A percentile compares a stretch with the other conserved stretches of the same genome.
These are phyloP conservation scores for Babylonia areolata DNA, from an alignment of 1,140 invertebrate genomes.

Conservation along the genomic window DNA sequence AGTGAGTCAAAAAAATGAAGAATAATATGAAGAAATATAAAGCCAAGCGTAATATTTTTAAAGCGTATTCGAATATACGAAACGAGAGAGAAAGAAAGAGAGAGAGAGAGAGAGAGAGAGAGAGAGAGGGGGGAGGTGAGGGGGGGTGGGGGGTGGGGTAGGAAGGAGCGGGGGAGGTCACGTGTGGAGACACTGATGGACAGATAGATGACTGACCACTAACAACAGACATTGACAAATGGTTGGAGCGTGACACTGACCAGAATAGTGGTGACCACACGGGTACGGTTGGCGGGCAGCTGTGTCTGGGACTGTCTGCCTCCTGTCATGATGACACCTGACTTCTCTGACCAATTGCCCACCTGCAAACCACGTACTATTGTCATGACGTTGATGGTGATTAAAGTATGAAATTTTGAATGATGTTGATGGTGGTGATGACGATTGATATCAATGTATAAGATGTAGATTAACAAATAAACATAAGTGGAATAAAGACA, in stretches of 20 bases:
- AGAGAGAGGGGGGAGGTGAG: background rate
- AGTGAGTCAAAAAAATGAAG: no score
- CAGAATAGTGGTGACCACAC: slow-evolving; percentile 41
- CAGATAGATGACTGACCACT: background rate
- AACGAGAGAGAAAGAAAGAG: background rate
- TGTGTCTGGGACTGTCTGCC: background rate
- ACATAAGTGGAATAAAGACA: no score
- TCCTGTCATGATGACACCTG: slow-evolving; percentile 35
- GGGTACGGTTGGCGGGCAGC: slow-evolving; percentile 33
- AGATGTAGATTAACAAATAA: no score
- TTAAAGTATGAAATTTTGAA: no score
- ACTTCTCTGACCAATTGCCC: slow-evolving; percentile 44
- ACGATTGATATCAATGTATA: no score
- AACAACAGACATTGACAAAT: background rate
- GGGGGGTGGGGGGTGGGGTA: no score
- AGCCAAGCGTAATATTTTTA: no score
- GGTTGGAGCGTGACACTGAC: background rate
- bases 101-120: slow-evolving; percentile 10
- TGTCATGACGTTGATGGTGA: no score
- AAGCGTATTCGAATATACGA: no score
- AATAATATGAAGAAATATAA: no score
- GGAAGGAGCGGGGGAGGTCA: background rate
- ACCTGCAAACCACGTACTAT: slow-evolving; percentile 37
- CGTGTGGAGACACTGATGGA: background rate
- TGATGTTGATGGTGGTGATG: no score